Conservation (phyloP, 1,140 invertebrate genomes). For the Sitobion miscanthi region DNA sequence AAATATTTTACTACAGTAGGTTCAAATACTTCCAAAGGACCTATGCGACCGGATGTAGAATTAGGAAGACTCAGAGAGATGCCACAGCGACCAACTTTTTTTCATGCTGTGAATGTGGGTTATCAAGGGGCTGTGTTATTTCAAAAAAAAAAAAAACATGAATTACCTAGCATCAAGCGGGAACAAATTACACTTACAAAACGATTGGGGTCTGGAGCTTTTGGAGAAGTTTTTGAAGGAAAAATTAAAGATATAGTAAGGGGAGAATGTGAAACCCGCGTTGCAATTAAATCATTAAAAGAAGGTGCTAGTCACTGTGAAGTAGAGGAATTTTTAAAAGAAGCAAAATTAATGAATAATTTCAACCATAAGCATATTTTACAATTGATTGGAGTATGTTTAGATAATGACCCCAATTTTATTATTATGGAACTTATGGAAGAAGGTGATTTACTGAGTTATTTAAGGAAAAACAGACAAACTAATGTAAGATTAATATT, state of each 20-base stretch:
- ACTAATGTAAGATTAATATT: slow-evolving; percentile 65
- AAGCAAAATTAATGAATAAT: slow-evolving; percentile 95
- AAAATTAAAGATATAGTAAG: slow-evolving; percentile 71
- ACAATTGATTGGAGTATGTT: slow-evolving; percentile 88
- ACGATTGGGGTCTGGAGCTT: slow-evolving; percentile 94
- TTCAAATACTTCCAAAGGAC: slow-evolving; percentile 32
- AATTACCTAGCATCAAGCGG: slow-evolving; percentile 80
- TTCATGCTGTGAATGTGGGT: slow-evolving; percentile 81
- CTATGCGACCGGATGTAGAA: slow-evolving; percentile 75
- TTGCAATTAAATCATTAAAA: slow-evolving; percentile 88
- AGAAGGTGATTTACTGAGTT: slow-evolving; percentile 91
- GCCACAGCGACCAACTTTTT: slow-evolving; percentile 73
- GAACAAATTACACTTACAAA: slow-evolving; percentile 81
- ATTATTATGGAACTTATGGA: slow-evolving; percentile 98
- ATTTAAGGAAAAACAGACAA: slow-evolving; percentile 79
- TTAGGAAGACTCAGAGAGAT: slow-evolving; percentile 86
- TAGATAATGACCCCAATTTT: slow-evolving; percentile 91
- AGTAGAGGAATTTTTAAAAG: slow-evolving; percentile 93
- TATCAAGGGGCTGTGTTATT: slow-evolving; percentile 68
- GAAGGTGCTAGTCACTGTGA: slow-evolving; percentile 92
- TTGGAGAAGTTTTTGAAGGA: slow-evolving; percentile 95
- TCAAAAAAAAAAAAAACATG: slow-evolving; percentile 37
- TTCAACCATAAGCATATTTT: slow-evolving; percentile 97
- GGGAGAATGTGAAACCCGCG: slow-evolving; percentile 69
- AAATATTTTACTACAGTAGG: not conserved